These are phyloP conservation scores for Scomber japonicus DNA, from an alignment of 2,113 vertebrate species.

Conservation along the genomic window DNA sequence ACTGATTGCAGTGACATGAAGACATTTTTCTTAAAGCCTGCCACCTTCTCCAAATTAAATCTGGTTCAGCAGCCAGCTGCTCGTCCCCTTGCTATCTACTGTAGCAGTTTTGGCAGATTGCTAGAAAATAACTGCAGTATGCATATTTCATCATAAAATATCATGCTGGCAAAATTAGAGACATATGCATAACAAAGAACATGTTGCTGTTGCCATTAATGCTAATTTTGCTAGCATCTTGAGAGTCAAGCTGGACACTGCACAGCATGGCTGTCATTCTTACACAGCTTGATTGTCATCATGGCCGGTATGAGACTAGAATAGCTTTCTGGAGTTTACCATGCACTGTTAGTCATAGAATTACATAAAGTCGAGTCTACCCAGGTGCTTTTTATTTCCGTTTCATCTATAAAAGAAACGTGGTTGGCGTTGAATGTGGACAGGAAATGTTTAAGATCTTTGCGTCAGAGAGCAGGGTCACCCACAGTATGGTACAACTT, in stretches of 20 bases:
- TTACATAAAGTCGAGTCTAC: constrained; percentile 16
- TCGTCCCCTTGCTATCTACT: constrained; percentile 12
- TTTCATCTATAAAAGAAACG: constrained; percentile 18
- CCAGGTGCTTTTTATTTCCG: constrained; percentile 24
- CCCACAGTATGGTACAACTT: constrained; percentile 11
- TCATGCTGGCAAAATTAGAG: constrained; percentile 47
- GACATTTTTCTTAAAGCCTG: constrained; percentile 33
- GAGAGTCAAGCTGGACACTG: constrained; percentile 37
- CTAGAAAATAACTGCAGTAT: constrained; percentile 25
- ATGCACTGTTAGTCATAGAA: constrained; percentile 35
- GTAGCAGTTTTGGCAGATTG: constrained; percentile 32
- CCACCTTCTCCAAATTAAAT: constrained; percentile 42
- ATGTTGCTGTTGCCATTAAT: constrained; percentile 33
- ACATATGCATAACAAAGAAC: constrained; percentile 50
- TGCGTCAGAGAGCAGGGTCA: not conserved
- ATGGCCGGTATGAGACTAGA: constrained; percentile 13
- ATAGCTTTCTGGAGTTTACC: constrained; percentile 22
- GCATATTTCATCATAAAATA: constrained; percentile 41
- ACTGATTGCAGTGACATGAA: constrained; percentile 43
- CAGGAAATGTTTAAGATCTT: not conserved
- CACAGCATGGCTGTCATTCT: constrained; percentile 38
- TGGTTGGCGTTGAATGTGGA: constrained; percentile 11
- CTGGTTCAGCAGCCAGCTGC: constrained; percentile 39
- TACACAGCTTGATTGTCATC: constrained; percentile 51
- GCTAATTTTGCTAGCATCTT: constrained; percentile 50